Percentiles rank a stretch among this genome's conserved stretches.
These are phyloP conservation scores for Myathropa florea DNA, from an alignment of 2,888 invertebrate genomes.

Conservation along the genomic window DNA sequence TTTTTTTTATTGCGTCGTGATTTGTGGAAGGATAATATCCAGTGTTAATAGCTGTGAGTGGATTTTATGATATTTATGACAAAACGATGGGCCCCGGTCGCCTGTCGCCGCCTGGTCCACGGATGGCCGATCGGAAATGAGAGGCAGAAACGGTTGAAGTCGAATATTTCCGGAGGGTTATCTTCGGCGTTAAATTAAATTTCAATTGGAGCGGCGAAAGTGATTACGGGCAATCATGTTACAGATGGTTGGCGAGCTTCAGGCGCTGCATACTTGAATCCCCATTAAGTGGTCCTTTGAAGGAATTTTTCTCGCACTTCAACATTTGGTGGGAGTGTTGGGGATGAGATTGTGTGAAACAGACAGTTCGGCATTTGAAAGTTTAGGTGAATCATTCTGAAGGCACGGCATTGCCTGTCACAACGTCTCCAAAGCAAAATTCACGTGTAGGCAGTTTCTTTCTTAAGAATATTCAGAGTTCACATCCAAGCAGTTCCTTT, in stretches of 20 bases:
- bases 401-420: too few relatives aligned
- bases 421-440: too few relatives aligned
- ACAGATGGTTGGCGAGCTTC: not conserved
- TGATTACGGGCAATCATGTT: not conserved
- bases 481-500: too few relatives aligned
- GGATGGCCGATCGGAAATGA: not conserved
- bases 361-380: too few relatives aligned
- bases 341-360: too few relatives aligned
- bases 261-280: too few relatives aligned
- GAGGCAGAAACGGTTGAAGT: conserved; percentile 16
- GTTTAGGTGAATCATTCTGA: too few relatives aligned
- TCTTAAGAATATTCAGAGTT: too few relatives aligned
- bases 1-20: conserved; percentile 64
- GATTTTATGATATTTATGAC: conserved; percentile 70
- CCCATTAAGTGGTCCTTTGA: too few relatives aligned
- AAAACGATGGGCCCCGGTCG: conserved; percentile 45
- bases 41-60: conserved; percentile 70
- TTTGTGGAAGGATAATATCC: conserved; percentile 71
- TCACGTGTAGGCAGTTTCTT: too few relatives aligned
- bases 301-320: too few relatives aligned
- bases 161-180: conserved; percentile 20
- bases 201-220: conserved; percentile 4
- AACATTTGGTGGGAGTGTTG: too few relatives aligned
- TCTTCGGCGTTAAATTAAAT: conserved; percentile 42
- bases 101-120: not conserved